A percentile compares a stretch with the other conserved stretches of the same genome.
Conservation (phyloP, 2,888 invertebrate species). For the Siphonodentalium dalli region DNA sequence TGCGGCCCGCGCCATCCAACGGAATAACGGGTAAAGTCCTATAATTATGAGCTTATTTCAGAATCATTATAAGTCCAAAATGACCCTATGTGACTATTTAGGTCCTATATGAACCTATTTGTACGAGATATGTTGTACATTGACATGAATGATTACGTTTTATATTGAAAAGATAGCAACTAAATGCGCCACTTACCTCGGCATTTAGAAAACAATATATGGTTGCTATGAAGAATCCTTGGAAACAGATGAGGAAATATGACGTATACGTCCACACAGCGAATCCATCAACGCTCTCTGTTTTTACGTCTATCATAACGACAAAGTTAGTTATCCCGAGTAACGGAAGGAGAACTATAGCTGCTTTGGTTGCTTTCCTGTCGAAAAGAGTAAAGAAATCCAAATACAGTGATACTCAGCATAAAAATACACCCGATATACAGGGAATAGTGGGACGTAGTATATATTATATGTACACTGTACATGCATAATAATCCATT, state of each 20-base stretch:
- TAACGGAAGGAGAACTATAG: conserved; percentile 67
- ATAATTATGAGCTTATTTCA: no score
- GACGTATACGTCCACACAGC: conserved; percentile 64
- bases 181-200: no score
- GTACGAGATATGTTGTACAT: no score
- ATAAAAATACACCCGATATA: neutral
- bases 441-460: neutral
- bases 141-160: no score
- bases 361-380: conserved; percentile 68
- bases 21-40: no score
- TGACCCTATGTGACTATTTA: no score
- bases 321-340: conserved; percentile 68
- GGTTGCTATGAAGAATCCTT: conserved; percentile 68
- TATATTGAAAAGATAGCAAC: no score
- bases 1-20: no score
- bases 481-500: neutral
- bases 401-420: no score
- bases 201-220: conserved; percentile 68
- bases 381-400: conserved; percentile 16
- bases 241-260: conserved; percentile 66
- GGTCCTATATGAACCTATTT: no score
- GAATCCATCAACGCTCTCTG: conserved; percentile 52
- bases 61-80: no score
- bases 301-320: conserved; percentile 65
- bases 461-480: no score